A percentile compares a stretch with the other conserved stretches of the same genome.
These are phyloP conservation scores for Spea hammondii DNA, from an alignment of 2,797 vertebrate genomes.

Conservation along the genomic window DNA sequence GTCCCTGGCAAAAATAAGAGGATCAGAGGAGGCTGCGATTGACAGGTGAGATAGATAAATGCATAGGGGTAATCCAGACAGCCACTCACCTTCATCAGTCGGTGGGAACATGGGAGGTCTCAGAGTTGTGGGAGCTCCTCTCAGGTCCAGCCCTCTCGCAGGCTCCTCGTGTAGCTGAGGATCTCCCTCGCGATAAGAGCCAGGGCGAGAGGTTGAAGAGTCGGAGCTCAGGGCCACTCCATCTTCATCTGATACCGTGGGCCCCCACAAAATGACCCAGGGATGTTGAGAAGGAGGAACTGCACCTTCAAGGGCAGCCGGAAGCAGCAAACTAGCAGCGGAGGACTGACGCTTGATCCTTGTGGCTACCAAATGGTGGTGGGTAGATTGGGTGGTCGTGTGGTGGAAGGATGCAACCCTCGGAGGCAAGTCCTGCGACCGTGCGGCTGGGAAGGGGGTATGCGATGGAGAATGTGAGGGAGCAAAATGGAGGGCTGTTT, in stretches of 20 bases:
- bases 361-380: conserved; percentile 13
- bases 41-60: background rate
- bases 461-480: background rate
- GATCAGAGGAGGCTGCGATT: background rate
- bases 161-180: conserved; percentile 19
- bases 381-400: background rate
- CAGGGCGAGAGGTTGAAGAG: conserved; percentile 35
- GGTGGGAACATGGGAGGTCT: conserved; percentile 71
- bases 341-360: conserved; percentile 64
- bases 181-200: conserved; percentile 21
- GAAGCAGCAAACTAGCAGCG: conserved; percentile 65
- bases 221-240: conserved; percentile 71
- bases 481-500: background rate
- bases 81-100: conserved; percentile 69
- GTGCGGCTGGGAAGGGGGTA: background rate
- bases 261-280: conserved; percentile 78
- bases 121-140: conserved; percentile 70
- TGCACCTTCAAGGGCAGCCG: conserved; percentile 71
- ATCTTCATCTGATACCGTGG: conserved; percentile 73
- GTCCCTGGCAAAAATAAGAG: conserved; percentile 61
- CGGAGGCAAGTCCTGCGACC: conserved; percentile 21
- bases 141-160: conserved; percentile 62
- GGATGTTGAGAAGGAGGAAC: conserved; percentile 75
- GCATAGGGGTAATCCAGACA: background rate
- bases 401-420: conserved; percentile 3